These are phyloP conservation scores for Drosophila equinoxialis DNA, from an alignment of 1,140 invertebrate species.

Conservation along the genomic window DNA sequence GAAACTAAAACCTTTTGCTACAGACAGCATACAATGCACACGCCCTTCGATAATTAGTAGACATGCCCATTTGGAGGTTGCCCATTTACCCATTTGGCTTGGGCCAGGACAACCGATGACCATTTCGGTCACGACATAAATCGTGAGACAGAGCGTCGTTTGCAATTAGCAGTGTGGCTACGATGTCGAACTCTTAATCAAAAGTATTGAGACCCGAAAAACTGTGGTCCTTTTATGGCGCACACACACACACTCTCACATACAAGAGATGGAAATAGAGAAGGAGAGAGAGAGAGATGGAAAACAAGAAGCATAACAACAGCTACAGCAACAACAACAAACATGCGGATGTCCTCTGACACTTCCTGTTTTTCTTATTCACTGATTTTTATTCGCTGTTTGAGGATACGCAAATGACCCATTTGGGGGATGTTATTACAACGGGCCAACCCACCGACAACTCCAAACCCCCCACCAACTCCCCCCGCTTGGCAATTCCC, in stretches of 20 bases:
- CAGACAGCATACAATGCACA: slow-evolving; percentile 47
- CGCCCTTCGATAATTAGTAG: slow-evolving; percentile 73
- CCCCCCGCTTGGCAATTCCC: background rate
- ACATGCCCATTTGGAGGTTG: slow-evolving; percentile 65
- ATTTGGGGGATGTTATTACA: slow-evolving; percentile 83
- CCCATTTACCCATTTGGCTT: slow-evolving; percentile 50
- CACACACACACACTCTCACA: slow-evolving; percentile 3
- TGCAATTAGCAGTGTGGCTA: slow-evolving; percentile 71
- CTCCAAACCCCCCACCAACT: slow-evolving; percentile 24
- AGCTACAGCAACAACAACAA: slow-evolving; percentile 53
- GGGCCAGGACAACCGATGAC: slow-evolving; percentile 28
- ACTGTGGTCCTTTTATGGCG: slow-evolving; percentile 64
- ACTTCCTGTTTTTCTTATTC: slow-evolving; percentile 83
- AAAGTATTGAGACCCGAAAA: slow-evolving; percentile 71
- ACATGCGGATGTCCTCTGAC: slow-evolving; percentile 81
- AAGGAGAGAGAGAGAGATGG: background rate
- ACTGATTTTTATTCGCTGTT: slow-evolving; percentile 83
- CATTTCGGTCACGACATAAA: slow-evolving; percentile 72
- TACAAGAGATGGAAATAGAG: background rate
- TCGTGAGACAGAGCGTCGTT: slow-evolving; percentile 70
- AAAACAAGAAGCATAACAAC: slow-evolving; percentile 29
- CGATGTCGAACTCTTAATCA: slow-evolving; percentile 79
- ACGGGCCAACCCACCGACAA: slow-evolving; percentile 52
- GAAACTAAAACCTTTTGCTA: slow-evolving; percentile 30
- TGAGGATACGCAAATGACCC: slow-evolving; percentile 83